Base-by-base conservation (phyloP, 37 sponge, comb jelly and placozoan genomes). In the Chondrosia reniformis region DNA sequence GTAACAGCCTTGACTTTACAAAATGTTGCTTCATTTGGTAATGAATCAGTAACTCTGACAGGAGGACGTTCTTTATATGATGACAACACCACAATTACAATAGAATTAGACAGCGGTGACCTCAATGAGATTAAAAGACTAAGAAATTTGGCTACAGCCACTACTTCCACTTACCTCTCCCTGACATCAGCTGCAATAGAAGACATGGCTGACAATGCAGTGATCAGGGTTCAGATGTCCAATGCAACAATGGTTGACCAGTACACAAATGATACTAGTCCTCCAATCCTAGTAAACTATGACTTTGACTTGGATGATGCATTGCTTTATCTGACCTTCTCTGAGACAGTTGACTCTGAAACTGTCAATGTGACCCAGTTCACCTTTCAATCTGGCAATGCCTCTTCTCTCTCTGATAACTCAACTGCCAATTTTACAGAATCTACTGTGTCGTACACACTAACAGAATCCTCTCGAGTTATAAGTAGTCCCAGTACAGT, bases 51-150 rank as follows among this genome's bases (percentile, higher is more conserved):
- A 63, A 84, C 78, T 25, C 84, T 95, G 13, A 91, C 86, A 33
- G 81, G 82, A 46, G 89, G 90, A 15, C 25, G 15, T 5, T 81
- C 93, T 22, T 37, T 86, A 15, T 89, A 80, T 81, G 81, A 75
- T 17, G 87, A 92, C 46, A 86, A 84, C 58, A 95, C 86, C 17
- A 79, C 87, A 12, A 74, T 95, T 8, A 36, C 40, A 40, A 36
- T 95, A 43, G 42, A 83, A 30, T 56, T 95, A 0, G 49, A 83
- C 8, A 79, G 57, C n/a, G 58, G 21, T 45, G 96, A 95, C 52
- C 67, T 92, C 24, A 89, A 95, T 81, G 92, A 92, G 77, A 32
- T 95, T 17, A 95, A 95, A 71, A 61, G 91, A 52, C 55, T 79
- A 33, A 76, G 83, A 25, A 75, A 69, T 31, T 67, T 95, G 15